These are phyloP conservation scores for Myiopsitta monachus DNA, from an alignment of 2,113 vertebrate genomes.

Conservation along the genomic window DNA sequence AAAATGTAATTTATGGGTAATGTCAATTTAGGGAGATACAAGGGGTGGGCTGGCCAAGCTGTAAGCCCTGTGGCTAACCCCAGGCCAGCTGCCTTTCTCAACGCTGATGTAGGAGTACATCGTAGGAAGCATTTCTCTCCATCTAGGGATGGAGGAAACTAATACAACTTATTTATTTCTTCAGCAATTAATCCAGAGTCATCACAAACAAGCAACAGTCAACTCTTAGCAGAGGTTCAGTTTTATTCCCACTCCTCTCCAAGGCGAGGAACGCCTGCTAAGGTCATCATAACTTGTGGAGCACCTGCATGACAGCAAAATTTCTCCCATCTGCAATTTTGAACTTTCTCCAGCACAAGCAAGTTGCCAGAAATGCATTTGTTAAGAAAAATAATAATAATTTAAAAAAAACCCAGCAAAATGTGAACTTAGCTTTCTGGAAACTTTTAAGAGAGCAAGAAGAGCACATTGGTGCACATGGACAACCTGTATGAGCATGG, in stretches of 20 bases:
- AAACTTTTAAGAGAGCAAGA: neutral
- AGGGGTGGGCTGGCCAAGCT: neutral
- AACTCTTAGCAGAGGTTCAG: neutral
- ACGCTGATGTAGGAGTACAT: neutral
- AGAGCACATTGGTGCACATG: accelerated
- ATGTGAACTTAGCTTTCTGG: neutral
- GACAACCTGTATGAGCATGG: neutral
- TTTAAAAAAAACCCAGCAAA: neutral
- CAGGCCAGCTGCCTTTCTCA: neutral
- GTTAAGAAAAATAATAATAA: neutral
- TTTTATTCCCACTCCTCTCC: neutral
- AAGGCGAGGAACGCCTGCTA: neutral
- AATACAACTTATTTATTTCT: neutral
- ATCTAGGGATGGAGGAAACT: neutral
- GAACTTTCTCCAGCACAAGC: neutral
- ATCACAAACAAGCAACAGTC: neutral
- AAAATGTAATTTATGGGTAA: neutral
- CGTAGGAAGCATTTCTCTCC: neutral
- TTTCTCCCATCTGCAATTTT: neutral
- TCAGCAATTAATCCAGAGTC: neutral
- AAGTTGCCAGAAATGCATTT: neutral
- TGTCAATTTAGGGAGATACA: neutral
- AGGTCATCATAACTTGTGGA: neutral
- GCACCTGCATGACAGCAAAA: neutral
- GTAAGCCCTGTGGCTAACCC: neutral